These are phyloP conservation scores for Catocala fraxini DNA, from an alignment of 2,888 invertebrate genomes.

Conservation along the genomic window DNA sequence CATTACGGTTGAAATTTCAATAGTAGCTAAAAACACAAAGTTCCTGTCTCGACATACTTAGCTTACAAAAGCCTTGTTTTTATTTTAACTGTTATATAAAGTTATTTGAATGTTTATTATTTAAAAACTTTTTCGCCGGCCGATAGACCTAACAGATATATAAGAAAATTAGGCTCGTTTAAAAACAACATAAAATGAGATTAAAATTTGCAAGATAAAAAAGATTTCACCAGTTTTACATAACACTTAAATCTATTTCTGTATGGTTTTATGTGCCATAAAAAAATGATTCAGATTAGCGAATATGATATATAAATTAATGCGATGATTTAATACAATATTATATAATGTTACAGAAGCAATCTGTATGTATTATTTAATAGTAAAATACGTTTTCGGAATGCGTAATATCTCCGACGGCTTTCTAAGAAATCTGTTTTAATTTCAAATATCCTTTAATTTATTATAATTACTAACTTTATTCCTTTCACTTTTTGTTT, in stretches of 20 bases:
- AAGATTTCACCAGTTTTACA: neutral
- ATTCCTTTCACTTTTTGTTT: slow-evolving; percentile 6
- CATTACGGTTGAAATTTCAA: too few relatives aligned
- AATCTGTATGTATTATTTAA: neutral
- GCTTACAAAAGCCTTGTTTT: too few relatives aligned
- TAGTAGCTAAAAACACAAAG: too few relatives aligned
- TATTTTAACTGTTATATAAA: too few relatives aligned
- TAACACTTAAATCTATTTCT: neutral
- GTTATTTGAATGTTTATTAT: too few relatives aligned
- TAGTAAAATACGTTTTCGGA: slow-evolving; percentile 4
- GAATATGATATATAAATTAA: neutral
- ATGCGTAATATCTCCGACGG: neutral
- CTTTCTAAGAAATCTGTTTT: slow-evolving; percentile 23
- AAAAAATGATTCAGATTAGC: slow-evolving; percentile 1
- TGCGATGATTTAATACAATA: neutral
- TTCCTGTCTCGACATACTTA: too few relatives aligned
- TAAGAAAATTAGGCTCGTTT: too few relatives aligned
- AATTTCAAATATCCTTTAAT: slow-evolving; percentile 17
- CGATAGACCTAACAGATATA: too few relatives aligned
- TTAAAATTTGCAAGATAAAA: neutral
- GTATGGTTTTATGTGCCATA: neutral
- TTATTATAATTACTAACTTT: neutral
- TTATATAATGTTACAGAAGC: neutral
- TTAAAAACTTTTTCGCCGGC: too few relatives aligned
- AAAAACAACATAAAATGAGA: neutral